Conservation (phyloP, 2,797 vertebrate genomes). For the Sebastes oblongus region DNA sequence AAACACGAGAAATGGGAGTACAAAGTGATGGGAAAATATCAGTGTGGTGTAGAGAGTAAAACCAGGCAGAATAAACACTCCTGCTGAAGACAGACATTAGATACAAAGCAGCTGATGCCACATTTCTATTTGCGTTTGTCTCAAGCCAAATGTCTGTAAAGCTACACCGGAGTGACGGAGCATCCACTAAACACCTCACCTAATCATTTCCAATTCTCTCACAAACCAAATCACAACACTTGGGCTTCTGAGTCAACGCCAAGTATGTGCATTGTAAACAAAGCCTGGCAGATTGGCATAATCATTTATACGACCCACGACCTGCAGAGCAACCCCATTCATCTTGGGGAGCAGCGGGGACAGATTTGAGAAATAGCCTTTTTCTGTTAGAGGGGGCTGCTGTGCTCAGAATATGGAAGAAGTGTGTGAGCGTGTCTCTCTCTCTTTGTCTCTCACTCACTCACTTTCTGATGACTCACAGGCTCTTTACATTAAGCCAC, state of each 20-base stretch:
- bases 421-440: neutral
- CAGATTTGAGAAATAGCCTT: neutral
- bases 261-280: slow-evolving; percentile 11
- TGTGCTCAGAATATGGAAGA: neutral
- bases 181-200: neutral
- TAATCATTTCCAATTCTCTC: neutral
- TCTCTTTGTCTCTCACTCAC: neutral
- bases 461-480: neutral
- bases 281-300: neutral
- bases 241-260: neutral
- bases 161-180: neutral
- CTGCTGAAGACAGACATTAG: neutral
- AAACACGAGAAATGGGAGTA: neutral
- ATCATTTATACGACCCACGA: slow-evolving; percentile 11
- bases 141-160: neutral
- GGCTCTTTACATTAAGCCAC: neutral
- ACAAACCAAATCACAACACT: neutral
- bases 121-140: neutral
- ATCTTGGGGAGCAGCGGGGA: neutral
- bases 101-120: neutral
- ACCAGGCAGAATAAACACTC: neutral
- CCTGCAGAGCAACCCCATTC: slow-evolving; percentile 2
- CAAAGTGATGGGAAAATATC: neutral
- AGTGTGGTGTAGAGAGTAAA: neutral
- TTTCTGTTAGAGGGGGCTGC: neutral